Evolutionary conservation across 2,113 vertebrate species (phyloP).

Genomic region (Calypte anna): DNA sequence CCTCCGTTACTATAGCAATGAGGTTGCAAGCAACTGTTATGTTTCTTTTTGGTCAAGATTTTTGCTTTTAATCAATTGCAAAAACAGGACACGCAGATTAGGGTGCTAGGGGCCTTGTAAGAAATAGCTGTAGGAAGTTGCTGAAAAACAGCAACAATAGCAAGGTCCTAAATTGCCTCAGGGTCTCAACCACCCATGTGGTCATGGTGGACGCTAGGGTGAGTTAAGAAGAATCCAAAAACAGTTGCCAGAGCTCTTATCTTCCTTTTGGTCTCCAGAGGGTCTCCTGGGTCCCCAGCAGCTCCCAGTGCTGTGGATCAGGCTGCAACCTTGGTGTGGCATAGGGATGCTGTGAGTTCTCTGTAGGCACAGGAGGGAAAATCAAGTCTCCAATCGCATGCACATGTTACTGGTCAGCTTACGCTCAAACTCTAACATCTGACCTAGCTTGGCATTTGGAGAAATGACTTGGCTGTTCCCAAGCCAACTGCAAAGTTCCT

Average conservation of each 20-base stretch:
- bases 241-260: not conserved
- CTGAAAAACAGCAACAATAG: not conserved
- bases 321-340: not conserved
- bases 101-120: not conserved
- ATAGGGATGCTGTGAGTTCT: not conserved
- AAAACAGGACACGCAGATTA: not conserved
- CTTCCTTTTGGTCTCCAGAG: not conserved
- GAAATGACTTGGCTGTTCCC: not conserved
- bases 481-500: not conserved
- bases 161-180: not conserved
- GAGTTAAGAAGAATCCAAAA: fast-evolving
- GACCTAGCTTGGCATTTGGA: fast-evolving
- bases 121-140: not conserved
- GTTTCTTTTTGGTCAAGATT: conserved; percentile 27
- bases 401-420: not conserved
- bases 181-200: fast-evolving
- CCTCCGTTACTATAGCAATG: conserved; percentile 33
- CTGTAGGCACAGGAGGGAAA: not conserved
- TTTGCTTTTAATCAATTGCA: conserved; percentile 26
- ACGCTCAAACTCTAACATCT: not conserved
- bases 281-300: not conserved
- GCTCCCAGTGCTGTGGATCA: no score
- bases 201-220: not conserved
- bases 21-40: not conserved
- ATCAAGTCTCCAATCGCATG: not conserved